These are phyloP conservation scores for Acleris literana DNA, from an alignment of 2,888 invertebrate genomes.

Conservation along the genomic window DNA sequence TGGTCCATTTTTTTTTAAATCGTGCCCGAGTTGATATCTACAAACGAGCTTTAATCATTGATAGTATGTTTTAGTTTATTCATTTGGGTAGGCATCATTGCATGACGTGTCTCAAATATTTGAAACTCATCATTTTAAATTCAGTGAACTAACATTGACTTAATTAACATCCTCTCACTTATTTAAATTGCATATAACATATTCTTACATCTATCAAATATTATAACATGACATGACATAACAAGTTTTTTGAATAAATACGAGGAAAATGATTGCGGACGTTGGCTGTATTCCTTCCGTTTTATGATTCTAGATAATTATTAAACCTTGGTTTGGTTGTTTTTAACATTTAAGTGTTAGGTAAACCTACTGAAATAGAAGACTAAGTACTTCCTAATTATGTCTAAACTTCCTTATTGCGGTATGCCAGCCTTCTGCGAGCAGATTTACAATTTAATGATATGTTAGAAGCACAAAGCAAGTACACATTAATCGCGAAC, in stretches of 20 bases:
- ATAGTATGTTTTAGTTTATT: too few relatives aligned
- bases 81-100: too few relatives aligned
- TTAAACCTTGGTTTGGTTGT: constrained; percentile 1
- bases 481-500: too few relatives aligned
- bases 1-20: too few relatives aligned
- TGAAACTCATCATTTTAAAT: too few relatives aligned
- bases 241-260: constrained; percentile 9
- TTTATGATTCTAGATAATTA: constrained; percentile 3
- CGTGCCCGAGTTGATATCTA: too few relatives aligned
- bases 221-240: constrained; percentile 21
- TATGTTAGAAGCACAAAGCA: too few relatives aligned
- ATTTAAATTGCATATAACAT: constrained; percentile 11
- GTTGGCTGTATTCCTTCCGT: constrained; percentile 19
- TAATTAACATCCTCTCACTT: constrained; percentile 22
- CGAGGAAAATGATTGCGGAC: constrained; percentile 8
- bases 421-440: not conserved
- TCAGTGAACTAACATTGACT: constrained; percentile 2
- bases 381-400: constrained; percentile 1
- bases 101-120: too few relatives aligned
- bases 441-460: not conserved
- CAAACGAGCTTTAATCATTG: too few relatives aligned
- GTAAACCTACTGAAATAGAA: too few relatives aligned
- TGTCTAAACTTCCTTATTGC: constrained; percentile 5
- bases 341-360: not conserved
- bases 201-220: too few relatives aligned